Conservation (phyloP, 1,140 invertebrate species). For the Callitettix versicolor region DNA sequence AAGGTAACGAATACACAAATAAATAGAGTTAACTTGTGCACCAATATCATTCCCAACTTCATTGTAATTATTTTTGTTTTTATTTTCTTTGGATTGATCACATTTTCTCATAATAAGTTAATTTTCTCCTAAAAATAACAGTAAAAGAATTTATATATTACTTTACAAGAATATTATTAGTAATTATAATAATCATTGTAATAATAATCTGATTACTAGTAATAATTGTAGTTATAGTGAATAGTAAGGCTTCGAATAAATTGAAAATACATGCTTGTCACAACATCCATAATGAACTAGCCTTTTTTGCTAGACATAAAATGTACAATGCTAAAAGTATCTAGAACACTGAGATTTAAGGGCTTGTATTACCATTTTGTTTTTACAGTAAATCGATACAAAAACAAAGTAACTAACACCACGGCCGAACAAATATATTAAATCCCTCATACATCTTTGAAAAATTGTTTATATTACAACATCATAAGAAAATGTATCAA, state of each 20-base stretch:
- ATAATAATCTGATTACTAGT: conserved; percentile 11
- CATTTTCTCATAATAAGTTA: not conserved
- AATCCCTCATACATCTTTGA: too few species aligned
- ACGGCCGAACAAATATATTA: too few species aligned
- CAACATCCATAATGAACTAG: conserved; percentile 8
- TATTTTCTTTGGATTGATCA: conserved; percentile 5
- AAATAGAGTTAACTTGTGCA: conserved; percentile 11
- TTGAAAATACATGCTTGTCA: conserved; percentile 10
- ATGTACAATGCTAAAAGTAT: too few species aligned
- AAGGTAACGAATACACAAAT: too few species aligned
- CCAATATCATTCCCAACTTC: conserved; percentile 9
- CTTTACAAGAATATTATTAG: conserved; percentile 12
- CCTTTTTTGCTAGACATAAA: not conserved
- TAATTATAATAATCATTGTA: not conserved
- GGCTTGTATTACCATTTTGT: too few species aligned
- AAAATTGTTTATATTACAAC: too few species aligned
- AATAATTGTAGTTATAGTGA: conserved; percentile 10
- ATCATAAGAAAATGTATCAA: too few species aligned
- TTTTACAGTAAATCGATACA: too few species aligned
- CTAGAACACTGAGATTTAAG: too few species aligned
- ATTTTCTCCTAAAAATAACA: not conserved
- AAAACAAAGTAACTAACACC: too few species aligned
- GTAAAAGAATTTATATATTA: conserved; percentile 7
- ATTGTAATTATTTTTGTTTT: conserved; percentile 1
- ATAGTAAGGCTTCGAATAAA: conserved; percentile 14